These are phyloP conservation scores for Ectobius pallidus DNA, from an alignment of 2,888 invertebrate species.

Conservation along the genomic window DNA sequence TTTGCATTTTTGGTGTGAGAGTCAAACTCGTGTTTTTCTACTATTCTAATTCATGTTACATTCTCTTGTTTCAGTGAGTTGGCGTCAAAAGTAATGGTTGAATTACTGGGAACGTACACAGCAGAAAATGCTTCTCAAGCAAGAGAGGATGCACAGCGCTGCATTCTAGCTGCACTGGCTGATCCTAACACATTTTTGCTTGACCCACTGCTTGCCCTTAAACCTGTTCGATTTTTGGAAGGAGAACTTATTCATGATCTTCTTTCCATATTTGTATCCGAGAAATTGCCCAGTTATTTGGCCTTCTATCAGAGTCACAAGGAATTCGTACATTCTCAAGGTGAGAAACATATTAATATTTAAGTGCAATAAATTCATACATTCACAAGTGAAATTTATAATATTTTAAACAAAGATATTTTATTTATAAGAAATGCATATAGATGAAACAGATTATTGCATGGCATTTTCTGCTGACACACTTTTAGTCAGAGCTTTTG, in stretches of 20 bases:
- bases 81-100: constrained; percentile 96
- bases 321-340: constrained; percentile 77
- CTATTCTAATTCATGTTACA: too few relatives aligned
- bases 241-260: constrained; percentile 95
- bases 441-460: too few relatives aligned
- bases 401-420: too few relatives aligned
- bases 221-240: constrained; percentile 94
- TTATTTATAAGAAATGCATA: too few relatives aligned
- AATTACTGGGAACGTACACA: constrained; percentile 93
- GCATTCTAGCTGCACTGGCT: constrained; percentile 93
- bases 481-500: too few relatives aligned
- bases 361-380: too few relatives aligned
- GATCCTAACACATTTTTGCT: constrained; percentile 95
- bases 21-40: too few relatives aligned
- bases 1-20: too few relatives aligned
- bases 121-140: constrained; percentile 97
- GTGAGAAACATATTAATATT: constrained; percentile 50
- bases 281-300: constrained; percentile 89
- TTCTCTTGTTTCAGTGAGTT: constrained; percentile 79
- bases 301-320: constrained; percentile 91
- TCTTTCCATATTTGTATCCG: constrained; percentile 92
- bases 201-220: constrained; percentile 90
- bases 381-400: too few relatives aligned
- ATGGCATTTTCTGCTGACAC: too few relatives aligned
- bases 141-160: constrained; percentile 94